Conservation (phyloP, 2,797 vertebrate genomes). For the Petrocephalus schoutedeni region DNA sequence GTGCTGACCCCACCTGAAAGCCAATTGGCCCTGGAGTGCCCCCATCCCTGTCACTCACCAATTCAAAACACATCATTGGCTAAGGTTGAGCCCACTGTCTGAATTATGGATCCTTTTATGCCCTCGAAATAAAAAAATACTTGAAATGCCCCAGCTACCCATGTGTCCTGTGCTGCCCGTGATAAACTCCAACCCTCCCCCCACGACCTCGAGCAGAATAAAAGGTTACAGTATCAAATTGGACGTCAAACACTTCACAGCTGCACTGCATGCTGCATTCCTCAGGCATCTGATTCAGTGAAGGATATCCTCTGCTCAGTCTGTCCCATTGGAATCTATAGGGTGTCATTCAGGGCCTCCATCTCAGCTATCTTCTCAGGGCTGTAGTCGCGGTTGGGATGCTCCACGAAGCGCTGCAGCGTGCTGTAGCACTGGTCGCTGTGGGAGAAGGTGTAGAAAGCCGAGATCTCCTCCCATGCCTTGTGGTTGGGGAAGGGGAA, state of each 20-base stretch:
- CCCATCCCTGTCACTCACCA: not conserved
- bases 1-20: not conserved
- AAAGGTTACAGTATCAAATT: not conserved
- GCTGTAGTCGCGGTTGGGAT: constrained; percentile 40
- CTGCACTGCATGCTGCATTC: not conserved
- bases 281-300: not conserved
- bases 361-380: constrained; percentile 58
- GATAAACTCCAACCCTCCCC: not conserved
- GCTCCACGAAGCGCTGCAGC: constrained; percentile 78
- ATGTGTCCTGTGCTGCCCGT: not conserved
- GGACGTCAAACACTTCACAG: not conserved
- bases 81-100: not conserved
- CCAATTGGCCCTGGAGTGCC: not conserved
- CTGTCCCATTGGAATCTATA: constrained; percentile 29
- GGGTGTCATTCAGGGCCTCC: constrained; percentile 41
- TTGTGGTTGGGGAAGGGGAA: constrained; percentile 76
- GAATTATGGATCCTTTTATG: not conserved
- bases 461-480: constrained; percentile 86
- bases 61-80: not conserved
- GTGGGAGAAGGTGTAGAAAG: constrained; percentile 63
- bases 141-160: not conserved
- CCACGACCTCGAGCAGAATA: not conserved
- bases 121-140: not conserved
- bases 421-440: constrained; percentile 80
- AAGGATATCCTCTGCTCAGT: not conserved